Conservation (phyloP, 92 coral and sea anemone genomes). For the Hydrozoanthus gracilis region DNA sequence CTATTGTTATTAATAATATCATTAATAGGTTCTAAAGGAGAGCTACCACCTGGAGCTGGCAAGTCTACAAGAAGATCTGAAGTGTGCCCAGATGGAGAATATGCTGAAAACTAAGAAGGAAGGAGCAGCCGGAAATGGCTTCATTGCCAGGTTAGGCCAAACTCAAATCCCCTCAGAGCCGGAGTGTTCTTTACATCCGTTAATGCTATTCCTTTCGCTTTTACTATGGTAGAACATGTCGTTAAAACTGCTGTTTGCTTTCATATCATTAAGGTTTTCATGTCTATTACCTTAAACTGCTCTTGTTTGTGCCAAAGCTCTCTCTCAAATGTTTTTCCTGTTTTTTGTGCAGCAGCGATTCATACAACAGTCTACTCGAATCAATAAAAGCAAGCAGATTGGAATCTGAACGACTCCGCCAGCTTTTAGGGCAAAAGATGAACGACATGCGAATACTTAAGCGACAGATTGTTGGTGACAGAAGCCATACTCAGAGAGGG, state of each 20-base stretch:
- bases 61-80: conserved; percentile 83
- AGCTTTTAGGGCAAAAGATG: conserved; percentile 75
- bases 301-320: no score
- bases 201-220: no score
- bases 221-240: no score
- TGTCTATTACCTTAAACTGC: no score
- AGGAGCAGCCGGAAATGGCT: conserved; percentile 3
- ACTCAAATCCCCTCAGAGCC: no score
- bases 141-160: conserved; percentile 22
- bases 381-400: conserved; percentile 77
- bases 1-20: background rate
- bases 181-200: no score
- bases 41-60: conserved; percentile 85
- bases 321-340: no score
- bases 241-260: no score
- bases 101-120: conserved; percentile 66
- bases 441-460: conserved; percentile 82
- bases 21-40: conserved; percentile 61
- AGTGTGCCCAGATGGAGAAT: conserved; percentile 88
- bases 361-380: conserved; percentile 72
- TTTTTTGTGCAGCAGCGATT: conserved; percentile 28
- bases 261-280: no score
- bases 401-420: conserved; percentile 83
- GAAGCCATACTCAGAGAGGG: conserved; percentile 17
- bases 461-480: conserved; percentile 66